phyloP scores from a whole-genome alignment of 2,113 vertebrate genomes.

The Hyaena hyaena region DNA sequence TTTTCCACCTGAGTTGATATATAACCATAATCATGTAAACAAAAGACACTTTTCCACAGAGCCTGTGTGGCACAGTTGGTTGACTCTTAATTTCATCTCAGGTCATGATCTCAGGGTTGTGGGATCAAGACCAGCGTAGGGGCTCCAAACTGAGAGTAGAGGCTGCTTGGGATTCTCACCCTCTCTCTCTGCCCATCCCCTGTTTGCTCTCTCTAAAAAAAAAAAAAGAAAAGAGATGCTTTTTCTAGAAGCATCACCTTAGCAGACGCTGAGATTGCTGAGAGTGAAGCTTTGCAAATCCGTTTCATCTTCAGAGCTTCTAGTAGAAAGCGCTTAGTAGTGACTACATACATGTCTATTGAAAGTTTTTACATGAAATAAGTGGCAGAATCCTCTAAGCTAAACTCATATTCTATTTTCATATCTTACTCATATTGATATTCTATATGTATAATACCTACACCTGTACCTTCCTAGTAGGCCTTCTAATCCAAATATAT shows the following conservation, averaged over 20 bases:
- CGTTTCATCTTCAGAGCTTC: not conserved
- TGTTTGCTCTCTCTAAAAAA: no score
- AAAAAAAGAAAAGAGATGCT: not conserved
- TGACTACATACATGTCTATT: not conserved
- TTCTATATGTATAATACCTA: not conserved
- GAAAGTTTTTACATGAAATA: not conserved
- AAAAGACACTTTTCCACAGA: no score
- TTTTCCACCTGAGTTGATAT: not conserved
- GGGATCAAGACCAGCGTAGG: no score
- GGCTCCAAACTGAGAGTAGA: no score
- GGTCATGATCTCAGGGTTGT: no score
- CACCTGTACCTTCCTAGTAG: not conserved
- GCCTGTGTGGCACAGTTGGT: no score
- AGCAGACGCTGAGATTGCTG: not conserved
- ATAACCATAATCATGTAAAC: not conserved
- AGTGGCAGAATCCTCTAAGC: not conserved
- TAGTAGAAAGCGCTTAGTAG: not conserved
- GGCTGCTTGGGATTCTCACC: no score
- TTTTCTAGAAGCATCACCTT: not conserved
- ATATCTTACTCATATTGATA: not conserved
- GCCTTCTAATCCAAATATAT: not conserved
- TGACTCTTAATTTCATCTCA: no score
- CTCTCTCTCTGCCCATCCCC: no score
- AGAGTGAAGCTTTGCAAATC: not conserved
- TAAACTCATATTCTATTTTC: not conserved